Evolutionary conservation across 2,888 invertebrate genomes (phyloP), one percentile per base, ranked within the genome.

Genomic region (Pherbina coryleti): DNA sequence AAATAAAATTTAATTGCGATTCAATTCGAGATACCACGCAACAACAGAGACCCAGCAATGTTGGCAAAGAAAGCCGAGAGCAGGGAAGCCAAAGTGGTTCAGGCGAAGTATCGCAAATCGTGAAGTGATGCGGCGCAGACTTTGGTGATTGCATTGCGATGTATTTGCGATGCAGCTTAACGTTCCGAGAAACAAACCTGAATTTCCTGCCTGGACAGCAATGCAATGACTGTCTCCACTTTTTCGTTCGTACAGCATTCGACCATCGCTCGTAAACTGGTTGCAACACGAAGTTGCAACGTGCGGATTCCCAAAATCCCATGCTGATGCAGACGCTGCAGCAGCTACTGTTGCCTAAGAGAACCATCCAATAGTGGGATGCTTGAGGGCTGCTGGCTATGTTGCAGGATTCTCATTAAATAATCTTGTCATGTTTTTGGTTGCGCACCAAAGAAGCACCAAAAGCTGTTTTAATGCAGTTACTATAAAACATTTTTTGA

Each of bases 1-100:
- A 85, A 85, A 85, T 85, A 84, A 85, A 85, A 85, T 84, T 85
- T 85, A 85, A 85, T 85, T 85, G 85, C 84, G 85, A 85, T 85
- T 85, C 83, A 83, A 85, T 84, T 84, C 84, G 83, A 82, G 85
- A 85, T 85, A 85, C 9, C 81, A 83, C 81, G 80, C 79, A 19
- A 19, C 49, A 31, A 60, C 60, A 60, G 60, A 28, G 60, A 28
- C 60, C 25, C 14, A 60, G 25, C 44, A 44, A 44, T 44, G 44
- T 11, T 44, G 11, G 44, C 44, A 44, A 60, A 60, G 25, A 60
- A 76, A 44, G 77, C 34, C 60, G 79, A 73, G 75, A 60, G 62
- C 70, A 76, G 78, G 75, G 66, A 81, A 80, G 80, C 79, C 80
- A 79, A 80, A 17, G 82, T 79, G 28, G 37, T 37, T 51, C 60